Base-by-base conservation (phyloP, 2,797 vertebrate species). In the Thaleichthys pacificus region DNA sequence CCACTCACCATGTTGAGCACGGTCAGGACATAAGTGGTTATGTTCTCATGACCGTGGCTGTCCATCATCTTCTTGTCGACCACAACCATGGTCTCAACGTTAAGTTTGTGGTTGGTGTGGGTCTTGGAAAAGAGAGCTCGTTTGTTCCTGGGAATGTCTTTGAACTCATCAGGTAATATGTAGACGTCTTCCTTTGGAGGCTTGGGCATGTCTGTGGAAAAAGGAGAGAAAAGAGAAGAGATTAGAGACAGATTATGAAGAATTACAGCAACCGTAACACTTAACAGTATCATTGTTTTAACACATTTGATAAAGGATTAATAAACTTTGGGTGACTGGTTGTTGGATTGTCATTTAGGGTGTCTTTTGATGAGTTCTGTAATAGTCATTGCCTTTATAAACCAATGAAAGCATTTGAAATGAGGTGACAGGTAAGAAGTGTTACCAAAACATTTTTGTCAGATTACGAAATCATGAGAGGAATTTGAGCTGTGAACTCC, bases 1-100 rank as follows among this genome's bases (percentile, higher is more conserved):
- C 42, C 42, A 54, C 90, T 87, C 88, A 97, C 96, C 95, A 97
- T 97, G 83, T 97, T 97, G 22, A 97, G 94, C 22, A 97, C 89
- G 2, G 96, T 97, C 17, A 97, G 91, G 60, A 96, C 95, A 12
- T 97, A 97, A 38, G 94, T 97, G 57, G 96, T 97, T 68, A 97
- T 93, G 75, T 97, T 97, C 69, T 94, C 93, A 1, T 91, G 93
- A n/a, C 96, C 96, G 0, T 97, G 96, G 85, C 87, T 95, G 42
- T 93, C 91, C 92, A 95, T 94, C 96, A 97, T 97, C 85, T 92
- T 92, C 49, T 81, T 92, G 88, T 97, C 96, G 1, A 96, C 95
- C 74, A 97, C 96, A 79, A 97, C 96, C 80, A 97, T 83, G 0
- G 94, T 96, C 90, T 97, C 96, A 75, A 97, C 95, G 1, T 95